A percentile compares a stretch with the other conserved stretches of the same genome.
Evolutionary conservation across 2,888 invertebrate species (phyloP).

Genomic region (Scaptomyza caliginosa): DNA sequence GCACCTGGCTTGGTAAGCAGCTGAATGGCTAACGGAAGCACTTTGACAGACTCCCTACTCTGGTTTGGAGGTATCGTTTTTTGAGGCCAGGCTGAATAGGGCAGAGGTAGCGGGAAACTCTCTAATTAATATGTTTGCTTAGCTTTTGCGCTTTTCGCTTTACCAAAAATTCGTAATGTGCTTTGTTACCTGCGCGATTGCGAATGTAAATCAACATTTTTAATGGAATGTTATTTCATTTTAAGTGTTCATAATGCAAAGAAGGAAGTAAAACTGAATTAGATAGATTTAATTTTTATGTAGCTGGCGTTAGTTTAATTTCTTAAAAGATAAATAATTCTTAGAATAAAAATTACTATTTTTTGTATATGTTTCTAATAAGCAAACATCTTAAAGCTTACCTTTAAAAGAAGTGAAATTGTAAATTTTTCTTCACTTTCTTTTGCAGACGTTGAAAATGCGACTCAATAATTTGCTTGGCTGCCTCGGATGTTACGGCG

Average conservation of each 20-base stretch:
- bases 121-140: conserved; percentile 77
- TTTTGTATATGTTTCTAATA: neutral
- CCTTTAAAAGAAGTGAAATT: neutral
- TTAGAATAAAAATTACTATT: neutral
- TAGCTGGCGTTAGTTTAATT: neutral
- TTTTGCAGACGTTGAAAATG: conserved; percentile 48
- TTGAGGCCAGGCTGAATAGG: conserved; percentile 5
- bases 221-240: conserved; percentile 57
- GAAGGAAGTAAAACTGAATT: neutral
- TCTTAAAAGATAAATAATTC: neutral
- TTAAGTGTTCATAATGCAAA: conserved; percentile 3
- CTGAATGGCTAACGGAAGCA: conserved; percentile 25
- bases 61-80: neutral
- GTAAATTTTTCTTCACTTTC: neutral
- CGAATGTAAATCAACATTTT: conserved; percentile 50
- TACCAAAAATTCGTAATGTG: conserved; percentile 45
- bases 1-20: conserved; percentile 40
- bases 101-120: conserved; percentile 32
- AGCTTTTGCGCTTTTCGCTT: conserved; percentile 55
- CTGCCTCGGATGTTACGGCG: conserved; percentile 37
- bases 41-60: conserved; percentile 3
- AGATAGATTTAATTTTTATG: neutral
- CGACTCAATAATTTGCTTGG: conserved; percentile 47
- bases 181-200: conserved; percentile 39
- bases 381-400: neutral